A percentile compares a stretch with the other conserved stretches of the same genome.
Conservation (phyloP, 2,797 vertebrate genomes). For the Serranus cabrilla region DNA sequence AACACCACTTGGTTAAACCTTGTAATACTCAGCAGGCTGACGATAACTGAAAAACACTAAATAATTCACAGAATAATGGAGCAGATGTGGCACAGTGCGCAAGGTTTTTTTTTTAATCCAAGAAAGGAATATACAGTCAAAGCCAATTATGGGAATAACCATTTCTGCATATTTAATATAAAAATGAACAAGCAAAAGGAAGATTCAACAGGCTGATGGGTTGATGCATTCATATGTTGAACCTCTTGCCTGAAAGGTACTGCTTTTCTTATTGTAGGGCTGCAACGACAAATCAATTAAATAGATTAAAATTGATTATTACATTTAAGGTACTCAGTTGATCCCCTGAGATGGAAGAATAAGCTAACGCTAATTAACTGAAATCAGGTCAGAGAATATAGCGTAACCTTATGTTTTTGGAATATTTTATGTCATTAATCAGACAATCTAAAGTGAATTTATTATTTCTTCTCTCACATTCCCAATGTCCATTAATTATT, state of each 20-base stretch:
- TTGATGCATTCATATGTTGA: not conserved
- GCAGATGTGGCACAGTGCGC: constrained; percentile 15
- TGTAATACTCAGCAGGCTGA: constrained; percentile 36
- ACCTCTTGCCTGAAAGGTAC: not conserved
- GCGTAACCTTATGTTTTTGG: too few species aligned
- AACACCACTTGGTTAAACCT: constrained; percentile 23
- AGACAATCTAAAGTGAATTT: too few species aligned
- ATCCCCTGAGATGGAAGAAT: too few species aligned
- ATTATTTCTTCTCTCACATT: too few species aligned
- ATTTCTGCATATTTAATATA: not conserved
- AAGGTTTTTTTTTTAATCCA: constrained; percentile 31
- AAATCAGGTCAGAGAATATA: too few species aligned
- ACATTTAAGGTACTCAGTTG: too few species aligned
- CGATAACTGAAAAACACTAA: constrained; percentile 46
- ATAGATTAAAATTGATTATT: too few species aligned
- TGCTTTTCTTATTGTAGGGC: not conserved
- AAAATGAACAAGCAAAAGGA: not conserved
- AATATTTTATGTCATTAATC: too few species aligned
- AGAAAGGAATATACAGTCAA: constrained; percentile 22
- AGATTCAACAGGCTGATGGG: not conserved
- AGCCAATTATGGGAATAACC: constrained; percentile 9
- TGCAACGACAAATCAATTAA: too few species aligned
- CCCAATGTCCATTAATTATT: too few species aligned
- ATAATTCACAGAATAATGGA: constrained; percentile 54
- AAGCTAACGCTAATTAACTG: too few species aligned